Evolutionary conservation across 2,888 invertebrate species (phyloP).

Genomic region (Oegoconia quadripuncta): DNA sequence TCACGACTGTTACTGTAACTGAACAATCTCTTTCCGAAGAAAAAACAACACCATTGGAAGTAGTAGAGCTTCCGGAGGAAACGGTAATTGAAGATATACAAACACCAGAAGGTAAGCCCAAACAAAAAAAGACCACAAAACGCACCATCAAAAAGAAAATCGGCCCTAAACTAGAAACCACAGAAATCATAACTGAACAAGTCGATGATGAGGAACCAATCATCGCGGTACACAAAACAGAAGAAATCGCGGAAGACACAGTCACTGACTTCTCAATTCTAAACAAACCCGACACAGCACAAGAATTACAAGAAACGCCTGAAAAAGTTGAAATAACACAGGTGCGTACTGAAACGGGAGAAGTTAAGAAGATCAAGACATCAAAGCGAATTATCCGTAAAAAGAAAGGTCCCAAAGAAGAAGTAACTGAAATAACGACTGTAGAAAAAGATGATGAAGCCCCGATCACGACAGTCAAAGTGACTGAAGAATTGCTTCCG

Average conservation of each 20-base stretch:
- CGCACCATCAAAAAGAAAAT: conserved; percentile 35
- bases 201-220: conserved; percentile 27
- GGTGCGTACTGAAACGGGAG: conserved; percentile 16
- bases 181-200: conserved; percentile 25
- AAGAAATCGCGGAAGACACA: conserved; percentile 28
- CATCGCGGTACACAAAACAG: conserved; percentile 27
- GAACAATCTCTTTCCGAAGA: conserved; percentile 28
- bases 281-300: conserved; percentile 30
- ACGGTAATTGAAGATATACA: conserved; percentile 46
- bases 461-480: conserved; percentile 21
- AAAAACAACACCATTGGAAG: conserved; percentile 24
- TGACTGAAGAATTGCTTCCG: conserved; percentile 17
- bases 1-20: conserved; percentile 22
- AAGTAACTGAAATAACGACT: conserved; percentile 23
- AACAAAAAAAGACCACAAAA: conserved; percentile 32
- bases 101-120: conserved; percentile 28
- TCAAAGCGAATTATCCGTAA: conserved; percentile 29
- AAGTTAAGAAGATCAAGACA: conserved; percentile 18
- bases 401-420: conserved; percentile 14
- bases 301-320: conserved; percentile 31
- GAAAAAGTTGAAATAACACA: conserved; percentile 28
- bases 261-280: conserved; percentile 24
- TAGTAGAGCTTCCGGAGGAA: conserved; percentile 29
- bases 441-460: conserved; percentile 23
- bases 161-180: conserved; percentile 33